Evolutionary conservation across 1,140 invertebrate genomes (phyloP).

Genomic region (Drosophila gunungcola): DNA sequence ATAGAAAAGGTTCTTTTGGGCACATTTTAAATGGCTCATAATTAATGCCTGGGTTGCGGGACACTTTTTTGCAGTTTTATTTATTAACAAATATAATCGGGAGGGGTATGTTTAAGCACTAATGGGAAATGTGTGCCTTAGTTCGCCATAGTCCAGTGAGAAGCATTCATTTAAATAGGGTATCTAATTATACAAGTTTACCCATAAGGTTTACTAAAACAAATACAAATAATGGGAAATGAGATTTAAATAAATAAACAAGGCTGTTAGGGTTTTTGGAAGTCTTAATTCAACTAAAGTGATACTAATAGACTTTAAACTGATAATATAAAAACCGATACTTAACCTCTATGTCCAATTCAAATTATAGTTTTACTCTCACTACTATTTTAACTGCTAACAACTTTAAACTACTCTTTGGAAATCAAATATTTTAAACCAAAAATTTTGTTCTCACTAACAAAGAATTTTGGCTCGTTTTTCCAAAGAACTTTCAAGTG

Average conservation of each 20-base stretch:
- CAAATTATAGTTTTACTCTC: no score
- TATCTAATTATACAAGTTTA: conserved; percentile 19
- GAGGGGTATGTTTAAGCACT: conserved; percentile 3
- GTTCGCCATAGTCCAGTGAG: not conserved
- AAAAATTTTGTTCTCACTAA: no score
- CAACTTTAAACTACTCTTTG: not conserved
- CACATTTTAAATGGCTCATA: conserved; percentile 61
- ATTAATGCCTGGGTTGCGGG: conserved; percentile 50
- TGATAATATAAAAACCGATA: not conserved
- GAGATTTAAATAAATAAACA: not conserved
- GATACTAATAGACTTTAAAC: not conserved
- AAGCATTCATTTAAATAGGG: conserved; percentile 9
- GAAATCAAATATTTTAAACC: no score
- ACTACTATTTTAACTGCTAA: no score
- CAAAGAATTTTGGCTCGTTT: not conserved
- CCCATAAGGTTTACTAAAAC: conserved; percentile 4
- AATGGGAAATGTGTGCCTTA: conserved; percentile 17
- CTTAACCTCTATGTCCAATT: no score
- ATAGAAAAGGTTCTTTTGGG: conserved; percentile 23
- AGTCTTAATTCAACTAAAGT: no score
- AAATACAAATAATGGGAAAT: not conserved
- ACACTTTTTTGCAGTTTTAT: conserved; percentile 6
- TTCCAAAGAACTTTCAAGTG: conserved; percentile 1
- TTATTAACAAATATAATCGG: not conserved
- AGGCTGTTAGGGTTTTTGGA: no score